These are phyloP conservation scores for Dipodomys spectabilis DNA, from an alignment of 2,113 vertebrate genomes.

Conservation along the genomic window DNA sequence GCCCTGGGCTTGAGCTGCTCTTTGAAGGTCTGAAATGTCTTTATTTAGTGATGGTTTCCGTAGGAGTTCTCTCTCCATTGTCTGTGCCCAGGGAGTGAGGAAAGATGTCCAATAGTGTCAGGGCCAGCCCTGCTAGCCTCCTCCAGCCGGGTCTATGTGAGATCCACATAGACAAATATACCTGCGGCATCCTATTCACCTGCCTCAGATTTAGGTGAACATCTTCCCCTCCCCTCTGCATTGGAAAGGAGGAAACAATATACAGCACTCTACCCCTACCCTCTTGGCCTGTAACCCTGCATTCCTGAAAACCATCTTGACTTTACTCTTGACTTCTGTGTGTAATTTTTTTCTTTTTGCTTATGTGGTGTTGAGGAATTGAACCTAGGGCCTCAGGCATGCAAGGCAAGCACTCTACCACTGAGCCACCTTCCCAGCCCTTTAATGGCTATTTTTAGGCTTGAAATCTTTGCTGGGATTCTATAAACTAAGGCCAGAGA, in stretches of 20 bases:
- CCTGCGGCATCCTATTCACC: background rate
- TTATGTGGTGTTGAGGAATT: no score
- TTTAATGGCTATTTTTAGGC: background rate
- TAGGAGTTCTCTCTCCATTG: background rate
- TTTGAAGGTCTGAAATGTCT: background rate
- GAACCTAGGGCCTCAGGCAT: no score
- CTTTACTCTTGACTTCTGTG: background rate
- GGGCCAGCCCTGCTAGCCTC: background rate
- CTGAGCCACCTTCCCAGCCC: no score
- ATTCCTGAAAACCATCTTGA: background rate
- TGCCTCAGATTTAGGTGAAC: background rate
- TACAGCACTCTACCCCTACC: fast-evolving
- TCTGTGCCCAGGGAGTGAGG: fast-evolving
- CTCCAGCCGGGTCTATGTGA: background rate
- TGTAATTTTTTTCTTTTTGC: no score
- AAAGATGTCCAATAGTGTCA: background rate
- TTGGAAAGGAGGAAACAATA: background rate
- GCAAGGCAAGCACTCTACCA: no score
- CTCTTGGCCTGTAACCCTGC: background rate
- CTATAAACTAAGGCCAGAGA: background rate
- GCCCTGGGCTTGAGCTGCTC: fast-evolving
- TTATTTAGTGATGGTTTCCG: background rate
- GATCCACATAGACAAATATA: no score
- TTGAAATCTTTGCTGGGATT: background rate
- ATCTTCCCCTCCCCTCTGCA: background rate